These are phyloP conservation scores for Dufourea novaeangliae DNA, from an alignment of 1,140 invertebrate species.

Conservation along the genomic window DNA sequence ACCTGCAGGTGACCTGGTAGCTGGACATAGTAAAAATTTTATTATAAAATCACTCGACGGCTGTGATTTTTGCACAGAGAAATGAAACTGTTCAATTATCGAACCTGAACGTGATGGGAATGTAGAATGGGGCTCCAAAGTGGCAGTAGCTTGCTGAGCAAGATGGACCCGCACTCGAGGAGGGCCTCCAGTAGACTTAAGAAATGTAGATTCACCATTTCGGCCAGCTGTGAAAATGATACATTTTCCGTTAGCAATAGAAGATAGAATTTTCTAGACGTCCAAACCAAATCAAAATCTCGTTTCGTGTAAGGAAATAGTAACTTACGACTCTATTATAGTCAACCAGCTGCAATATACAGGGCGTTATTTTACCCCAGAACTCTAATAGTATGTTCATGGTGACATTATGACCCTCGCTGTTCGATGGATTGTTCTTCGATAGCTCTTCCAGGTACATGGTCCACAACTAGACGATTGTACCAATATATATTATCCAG, in stretches of 20 bases:
- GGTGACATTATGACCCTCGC: slow-evolving; percentile 87
- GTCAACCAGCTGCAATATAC: slow-evolving; percentile 95
- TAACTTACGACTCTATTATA: slow-evolving; percentile 94
- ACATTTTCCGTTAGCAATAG: slow-evolving; percentile 21
- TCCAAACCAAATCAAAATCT: too few relatives aligned
- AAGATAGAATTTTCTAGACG: too few relatives aligned
- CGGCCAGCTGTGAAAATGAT: slow-evolving; percentile 90
- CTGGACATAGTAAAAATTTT: slow-evolving; percentile 80
- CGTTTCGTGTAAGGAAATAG: not conserved
- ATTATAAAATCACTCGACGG: not conserved
- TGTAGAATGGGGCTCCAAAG: slow-evolving; percentile 95
- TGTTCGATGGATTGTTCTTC: slow-evolving; percentile 84
- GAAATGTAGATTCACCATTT: slow-evolving; percentile 99
- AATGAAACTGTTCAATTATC: slow-evolving; percentile 26
- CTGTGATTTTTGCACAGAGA: not conserved
- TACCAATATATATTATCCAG: not conserved
- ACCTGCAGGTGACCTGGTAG: slow-evolving; percentile 94
- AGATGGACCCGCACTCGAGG: slow-evolving; percentile 96
- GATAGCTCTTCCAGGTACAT: slow-evolving; percentile 97
- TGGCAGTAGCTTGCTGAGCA: slow-evolving; percentile 92
- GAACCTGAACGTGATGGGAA: slow-evolving; percentile 91
- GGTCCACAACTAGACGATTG: slow-evolving; percentile 92
- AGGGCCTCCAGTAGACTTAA: slow-evolving; percentile 97
- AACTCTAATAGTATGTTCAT: slow-evolving; percentile 97
- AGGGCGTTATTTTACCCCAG: slow-evolving; percentile 98